These are phyloP conservation scores for Semnopithecus entellus DNA, from an alignment of 2,113 vertebrate species.

Conservation along the genomic window DNA sequence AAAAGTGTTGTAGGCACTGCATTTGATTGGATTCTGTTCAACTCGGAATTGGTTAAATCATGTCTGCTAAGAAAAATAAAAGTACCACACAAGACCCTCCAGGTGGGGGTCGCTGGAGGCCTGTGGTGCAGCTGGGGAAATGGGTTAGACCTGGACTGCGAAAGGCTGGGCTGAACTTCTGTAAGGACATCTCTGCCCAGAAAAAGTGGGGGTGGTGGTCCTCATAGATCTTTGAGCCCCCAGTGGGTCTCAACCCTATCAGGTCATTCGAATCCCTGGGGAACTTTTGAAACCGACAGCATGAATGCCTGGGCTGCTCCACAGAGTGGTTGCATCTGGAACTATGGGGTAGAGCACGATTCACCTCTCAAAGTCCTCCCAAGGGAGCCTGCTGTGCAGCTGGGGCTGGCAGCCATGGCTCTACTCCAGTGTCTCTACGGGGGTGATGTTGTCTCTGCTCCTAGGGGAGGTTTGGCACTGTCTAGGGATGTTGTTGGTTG, in stretches of 20 bases:
- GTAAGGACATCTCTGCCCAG: background rate
- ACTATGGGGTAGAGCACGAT: fast-evolving
- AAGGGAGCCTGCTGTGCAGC: fast-evolving
- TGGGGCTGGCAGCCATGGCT: background rate
- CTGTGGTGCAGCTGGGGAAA: fast-evolving
- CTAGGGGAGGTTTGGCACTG: no score
- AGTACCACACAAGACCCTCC: fast-evolving
- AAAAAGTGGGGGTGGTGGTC: fast-evolving
- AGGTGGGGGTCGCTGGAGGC: background rate
- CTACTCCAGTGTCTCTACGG: no score
- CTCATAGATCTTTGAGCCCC: background rate
- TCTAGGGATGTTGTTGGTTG: background rate
- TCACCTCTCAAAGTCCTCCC: background rate
- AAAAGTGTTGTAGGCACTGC: constrained; percentile 72
- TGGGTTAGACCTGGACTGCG: fast-evolving
- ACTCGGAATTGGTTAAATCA: constrained; percentile 55
- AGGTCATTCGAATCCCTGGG: background rate
- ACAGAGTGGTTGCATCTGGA: no score
- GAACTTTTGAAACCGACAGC: background rate
- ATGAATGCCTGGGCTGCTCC: no score
- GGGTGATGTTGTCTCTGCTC: fast-evolving
- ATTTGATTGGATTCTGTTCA: constrained; percentile 78
- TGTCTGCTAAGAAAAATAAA: constrained; percentile 1
- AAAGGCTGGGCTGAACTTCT: fast-evolving
- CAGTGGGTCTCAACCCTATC: fast-evolving